phyloP scores from a whole-genome alignment of 2,113 vertebrate genomes.

The Mirza zaza region DNA sequence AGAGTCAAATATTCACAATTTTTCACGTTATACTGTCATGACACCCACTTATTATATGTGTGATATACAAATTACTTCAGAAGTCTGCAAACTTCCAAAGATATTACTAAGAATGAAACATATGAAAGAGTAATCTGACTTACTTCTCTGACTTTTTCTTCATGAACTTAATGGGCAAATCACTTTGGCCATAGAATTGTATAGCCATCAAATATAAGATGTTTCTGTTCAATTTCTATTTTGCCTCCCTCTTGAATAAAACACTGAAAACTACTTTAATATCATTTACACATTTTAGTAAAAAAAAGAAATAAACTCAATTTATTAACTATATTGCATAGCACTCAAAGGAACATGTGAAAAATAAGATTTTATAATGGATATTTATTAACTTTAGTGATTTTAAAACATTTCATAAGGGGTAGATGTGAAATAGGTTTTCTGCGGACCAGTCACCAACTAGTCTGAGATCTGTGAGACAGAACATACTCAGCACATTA shows the following conservation, averaged over 20 bases:
- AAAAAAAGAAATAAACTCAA: background rate
- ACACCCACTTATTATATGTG: background rate
- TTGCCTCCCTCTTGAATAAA: background rate
- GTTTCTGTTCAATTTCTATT: background rate
- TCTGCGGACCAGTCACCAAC: background rate
- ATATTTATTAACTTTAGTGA: slow-evolving; percentile 8
- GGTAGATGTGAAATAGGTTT: background rate
- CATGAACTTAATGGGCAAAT: background rate
- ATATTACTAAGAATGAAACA: background rate
- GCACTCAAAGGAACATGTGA: background rate
- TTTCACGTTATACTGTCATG: background rate
- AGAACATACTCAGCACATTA: background rate
- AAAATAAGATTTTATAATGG: background rate
- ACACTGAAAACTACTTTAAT: background rate
- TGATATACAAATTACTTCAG: background rate
- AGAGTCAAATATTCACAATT: background rate
- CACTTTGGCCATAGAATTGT: background rate
- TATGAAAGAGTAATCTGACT: background rate
- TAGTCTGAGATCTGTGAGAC: background rate
- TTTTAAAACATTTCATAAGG: background rate
- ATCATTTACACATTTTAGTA: background rate
- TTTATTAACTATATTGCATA: background rate
- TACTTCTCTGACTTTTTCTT: background rate
- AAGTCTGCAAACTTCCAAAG: background rate
- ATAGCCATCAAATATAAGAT: background rate